A percentile compares a stretch with the other conserved stretches of the same genome.
These are phyloP conservation scores for Lasioglossum marginatum DNA, from an alignment of 2,888 invertebrate genomes.

Conservation along the genomic window DNA sequence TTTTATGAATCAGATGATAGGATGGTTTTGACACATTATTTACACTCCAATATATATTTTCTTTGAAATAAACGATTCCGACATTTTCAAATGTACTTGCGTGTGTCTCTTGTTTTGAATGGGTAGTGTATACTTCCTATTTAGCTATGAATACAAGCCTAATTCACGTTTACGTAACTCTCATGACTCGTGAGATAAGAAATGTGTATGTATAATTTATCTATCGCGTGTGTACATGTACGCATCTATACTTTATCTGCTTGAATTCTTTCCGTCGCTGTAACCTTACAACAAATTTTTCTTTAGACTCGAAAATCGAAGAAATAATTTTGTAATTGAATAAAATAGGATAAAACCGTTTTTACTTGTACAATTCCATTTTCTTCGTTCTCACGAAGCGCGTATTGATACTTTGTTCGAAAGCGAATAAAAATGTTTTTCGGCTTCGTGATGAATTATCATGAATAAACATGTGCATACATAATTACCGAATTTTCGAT, in stretches of 20 bases:
- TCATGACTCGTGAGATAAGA: slow-evolving; percentile 21
- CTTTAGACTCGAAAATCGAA: neutral
- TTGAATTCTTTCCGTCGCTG: neutral
- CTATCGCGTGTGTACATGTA: too few relatives aligned
- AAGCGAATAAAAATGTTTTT: neutral
- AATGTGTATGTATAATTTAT: neutral
- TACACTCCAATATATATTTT: neutral
- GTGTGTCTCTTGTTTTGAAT: neutral
- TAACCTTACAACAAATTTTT: neutral
- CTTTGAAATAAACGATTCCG: neutral
- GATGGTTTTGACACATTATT: neutral
- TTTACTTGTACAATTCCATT: neutral
- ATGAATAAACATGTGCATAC: neutral
- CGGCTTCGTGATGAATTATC: neutral
- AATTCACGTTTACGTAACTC: slow-evolving; percentile 47
- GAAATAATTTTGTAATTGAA: neutral
- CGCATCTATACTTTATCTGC: neutral
- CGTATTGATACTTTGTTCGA: neutral
- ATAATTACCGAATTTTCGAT: slow-evolving; percentile 11
- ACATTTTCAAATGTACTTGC: neutral
- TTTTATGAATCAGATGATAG: neutral
- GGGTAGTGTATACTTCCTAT: neutral
- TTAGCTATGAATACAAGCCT: neutral
- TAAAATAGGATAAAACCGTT: neutral
- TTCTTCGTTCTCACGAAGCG: neutral